These are phyloP conservation scores for Blastobasis adustella DNA, from an alignment of 2,888 invertebrate species.

Conservation along the genomic window DNA sequence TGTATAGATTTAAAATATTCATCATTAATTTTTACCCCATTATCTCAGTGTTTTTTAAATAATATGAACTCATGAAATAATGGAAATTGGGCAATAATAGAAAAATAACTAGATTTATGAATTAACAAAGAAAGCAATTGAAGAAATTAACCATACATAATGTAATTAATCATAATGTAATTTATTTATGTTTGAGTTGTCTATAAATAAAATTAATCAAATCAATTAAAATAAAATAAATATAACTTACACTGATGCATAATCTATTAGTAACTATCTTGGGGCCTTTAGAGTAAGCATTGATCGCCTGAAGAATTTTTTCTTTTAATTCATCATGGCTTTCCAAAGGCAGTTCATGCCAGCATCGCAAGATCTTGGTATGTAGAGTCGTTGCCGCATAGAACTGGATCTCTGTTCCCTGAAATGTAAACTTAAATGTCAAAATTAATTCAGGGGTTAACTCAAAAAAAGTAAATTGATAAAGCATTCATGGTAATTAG, in stretches of 20 bases:
- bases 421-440: constrained; percentile 29
- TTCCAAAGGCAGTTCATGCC: constrained; percentile 89
- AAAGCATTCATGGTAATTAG: no score
- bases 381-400: constrained; percentile 94
- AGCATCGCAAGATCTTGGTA: constrained; percentile 89
- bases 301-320: constrained; percentile 84
- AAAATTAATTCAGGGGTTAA: constrained; percentile 9
- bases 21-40: no score
- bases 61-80: no score
- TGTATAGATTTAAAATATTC: no score
- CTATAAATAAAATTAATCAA: background rate
- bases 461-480: background rate
- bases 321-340: constrained; percentile 85
- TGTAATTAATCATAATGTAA: no score
- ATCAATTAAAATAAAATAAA: background rate
- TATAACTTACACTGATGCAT: constrained; percentile 86
- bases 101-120: no score
- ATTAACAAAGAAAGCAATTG: no score
- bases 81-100: no score
- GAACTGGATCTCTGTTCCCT: constrained; percentile 93
- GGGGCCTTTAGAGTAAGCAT: constrained; percentile 85
- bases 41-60: no score
- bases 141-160: no score
- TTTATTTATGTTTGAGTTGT: no score
- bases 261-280: constrained; percentile 90